Evolutionary conservation across 2,888 invertebrate species (phyloP).

Genomic region (Pristionchus japonicus): DNA sequence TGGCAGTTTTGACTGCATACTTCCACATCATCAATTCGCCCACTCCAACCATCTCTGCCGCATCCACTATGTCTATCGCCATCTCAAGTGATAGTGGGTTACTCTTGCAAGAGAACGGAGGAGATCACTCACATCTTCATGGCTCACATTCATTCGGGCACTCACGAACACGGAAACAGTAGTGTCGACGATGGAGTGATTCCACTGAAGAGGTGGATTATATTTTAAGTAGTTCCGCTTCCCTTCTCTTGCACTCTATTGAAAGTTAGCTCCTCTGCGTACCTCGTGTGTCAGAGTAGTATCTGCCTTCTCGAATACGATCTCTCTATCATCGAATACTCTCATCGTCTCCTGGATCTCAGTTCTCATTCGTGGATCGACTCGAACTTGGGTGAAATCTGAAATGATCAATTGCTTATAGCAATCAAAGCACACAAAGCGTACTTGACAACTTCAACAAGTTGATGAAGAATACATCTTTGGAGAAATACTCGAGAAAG

Average conservation of each 20-base stretch:
- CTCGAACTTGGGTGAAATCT: not conserved
- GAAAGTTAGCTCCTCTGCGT: too few species aligned
- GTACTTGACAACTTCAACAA: not conserved
- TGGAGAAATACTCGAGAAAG: not conserved
- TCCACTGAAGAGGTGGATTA: not conserved
- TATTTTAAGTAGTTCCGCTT: not conserved
- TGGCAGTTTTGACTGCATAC: not conserved
- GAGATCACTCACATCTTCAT: not conserved
- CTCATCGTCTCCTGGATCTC: not conserved
- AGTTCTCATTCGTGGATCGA: not conserved
- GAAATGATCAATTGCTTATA: not conserved
- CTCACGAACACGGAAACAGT: not conserved
- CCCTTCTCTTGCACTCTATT: too few species aligned
- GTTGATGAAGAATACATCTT: not conserved
- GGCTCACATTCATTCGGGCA: not conserved
- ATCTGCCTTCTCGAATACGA: not conserved
- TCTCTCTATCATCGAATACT: not conserved
- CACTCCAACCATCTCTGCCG: not conserved
- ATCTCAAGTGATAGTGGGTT: not conserved
- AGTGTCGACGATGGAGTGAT: slow-evolving; percentile 5
- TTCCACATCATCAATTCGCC: not conserved
- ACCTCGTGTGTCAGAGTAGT: not conserved
- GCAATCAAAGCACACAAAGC: not conserved
- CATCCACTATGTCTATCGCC: not conserved
- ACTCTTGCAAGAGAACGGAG: not conserved